Evolutionary conservation across 2,113 vertebrate genomes (phyloP).

Genomic region (Neolamprologus variostigma): DNA sequence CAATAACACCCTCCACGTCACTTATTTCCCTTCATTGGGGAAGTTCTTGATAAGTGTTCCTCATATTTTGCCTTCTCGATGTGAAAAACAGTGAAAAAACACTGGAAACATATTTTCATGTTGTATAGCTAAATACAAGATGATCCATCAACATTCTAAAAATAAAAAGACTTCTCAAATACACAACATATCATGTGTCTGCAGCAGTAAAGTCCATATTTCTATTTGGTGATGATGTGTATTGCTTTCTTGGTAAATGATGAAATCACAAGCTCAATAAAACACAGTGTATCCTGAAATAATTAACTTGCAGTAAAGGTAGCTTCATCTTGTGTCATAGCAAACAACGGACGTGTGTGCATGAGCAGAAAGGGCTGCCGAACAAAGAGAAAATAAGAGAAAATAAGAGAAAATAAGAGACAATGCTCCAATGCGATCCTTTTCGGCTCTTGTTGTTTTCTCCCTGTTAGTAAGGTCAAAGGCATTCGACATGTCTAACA

Average conservation of each 20-base stretch:
- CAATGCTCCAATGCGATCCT: not conserved
- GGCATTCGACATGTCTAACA: not conserved
- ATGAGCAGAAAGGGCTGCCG: not conserved
- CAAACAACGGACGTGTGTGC: rapidly evolving
- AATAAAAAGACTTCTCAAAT: not conserved
- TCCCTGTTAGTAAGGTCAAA: not conserved
- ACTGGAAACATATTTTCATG: not conserved
- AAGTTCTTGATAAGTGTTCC: not conserved
- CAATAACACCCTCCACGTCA: not conserved
- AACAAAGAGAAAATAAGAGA: not conserved
- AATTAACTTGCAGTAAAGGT: not conserved
- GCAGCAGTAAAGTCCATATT: not conserved
- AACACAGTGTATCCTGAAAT: not conserved
- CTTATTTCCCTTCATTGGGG: not conserved
- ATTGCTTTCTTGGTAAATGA: not conserved
- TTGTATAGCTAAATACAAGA: not conserved
- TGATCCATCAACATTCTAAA: not conserved
- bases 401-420: not conserved
- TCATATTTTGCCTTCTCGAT: not conserved
- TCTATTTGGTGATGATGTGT: not conserved
- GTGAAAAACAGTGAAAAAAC: not conserved
- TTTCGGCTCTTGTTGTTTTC: not conserved
- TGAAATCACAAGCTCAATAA: not conserved
- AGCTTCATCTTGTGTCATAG: not conserved
- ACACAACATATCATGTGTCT: not conserved